Evolutionary conservation across 2,797 vertebrate species (phyloP).

Genomic region (Corythornis leucogaster): DNA sequence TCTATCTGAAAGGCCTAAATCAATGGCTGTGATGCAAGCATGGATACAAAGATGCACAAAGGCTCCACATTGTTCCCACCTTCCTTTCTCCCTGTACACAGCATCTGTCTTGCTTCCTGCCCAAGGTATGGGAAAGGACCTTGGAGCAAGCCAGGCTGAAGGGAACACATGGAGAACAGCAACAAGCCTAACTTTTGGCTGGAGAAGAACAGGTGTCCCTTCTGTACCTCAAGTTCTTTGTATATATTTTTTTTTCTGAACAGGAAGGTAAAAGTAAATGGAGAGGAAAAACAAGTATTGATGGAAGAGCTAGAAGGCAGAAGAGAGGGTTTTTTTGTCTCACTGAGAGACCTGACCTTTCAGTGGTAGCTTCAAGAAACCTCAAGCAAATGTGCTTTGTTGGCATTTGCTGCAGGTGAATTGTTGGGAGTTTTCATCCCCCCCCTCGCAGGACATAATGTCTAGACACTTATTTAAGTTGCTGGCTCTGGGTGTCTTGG

Average conservation of each 20-base stretch:
- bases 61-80: not conserved
- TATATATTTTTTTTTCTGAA: not conserved
- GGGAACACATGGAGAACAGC: not conserved
- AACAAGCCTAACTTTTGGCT: accelerated
- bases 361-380: slow-evolving; percentile 44
- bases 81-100: not conserved
- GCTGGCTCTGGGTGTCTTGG: not conserved
- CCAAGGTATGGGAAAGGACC: not conserved
- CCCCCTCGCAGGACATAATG: not conserved
- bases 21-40: not conserved
- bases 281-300: slow-evolving; percentile 55
- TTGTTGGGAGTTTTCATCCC: not conserved
- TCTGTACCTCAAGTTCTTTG: not conserved
- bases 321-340: not conserved
- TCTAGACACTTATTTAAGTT: slow-evolving; percentile 10
- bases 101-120: not conserved
- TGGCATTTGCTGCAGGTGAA: slow-evolving; percentile 30
- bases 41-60: not conserved
- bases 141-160: not conserved
- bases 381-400: slow-evolving; percentile 40
- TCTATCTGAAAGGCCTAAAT: not conserved
- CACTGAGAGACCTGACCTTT: slow-evolving; percentile 63
- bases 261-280: slow-evolving; percentile 48
- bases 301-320: slow-evolving; percentile 49
- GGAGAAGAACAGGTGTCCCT: not conserved